These are phyloP conservation scores for Microplitis deprimator DNA, from an alignment of 2,888 invertebrate genomes.

Conservation along the genomic window DNA sequence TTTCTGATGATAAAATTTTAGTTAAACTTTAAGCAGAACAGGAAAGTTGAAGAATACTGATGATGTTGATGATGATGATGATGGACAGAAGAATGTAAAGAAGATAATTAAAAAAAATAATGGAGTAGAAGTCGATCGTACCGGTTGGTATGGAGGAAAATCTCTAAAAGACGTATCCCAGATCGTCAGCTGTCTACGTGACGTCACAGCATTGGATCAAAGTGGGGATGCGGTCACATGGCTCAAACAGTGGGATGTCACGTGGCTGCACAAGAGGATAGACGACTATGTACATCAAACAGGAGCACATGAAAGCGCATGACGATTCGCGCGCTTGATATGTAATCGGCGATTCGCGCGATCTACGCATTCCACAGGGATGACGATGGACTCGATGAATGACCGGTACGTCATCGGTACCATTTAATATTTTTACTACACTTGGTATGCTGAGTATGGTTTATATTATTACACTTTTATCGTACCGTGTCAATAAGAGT, in stretches of 20 bases:
- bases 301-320: conserved; percentile 19
- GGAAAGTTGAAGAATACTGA: no score
- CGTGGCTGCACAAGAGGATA: conserved; percentile 56
- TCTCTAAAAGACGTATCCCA: background rate
- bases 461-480: no score
- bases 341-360: background rate
- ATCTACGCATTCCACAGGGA: conserved; percentile 62
- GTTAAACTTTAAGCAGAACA: no score
- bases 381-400: conserved; percentile 68
- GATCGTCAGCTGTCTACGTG: conserved; percentile 66
- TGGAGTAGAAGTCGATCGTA: background rate
- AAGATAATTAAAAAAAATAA: background rate
- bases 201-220: conserved; percentile 59
- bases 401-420: conserved; percentile 65
- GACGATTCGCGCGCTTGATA: conserved; percentile 27
- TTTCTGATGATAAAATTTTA: no score
- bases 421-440: conserved; percentile 54
- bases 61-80: no score
- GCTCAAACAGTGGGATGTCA: conserved; percentile 58
- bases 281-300: background rate
- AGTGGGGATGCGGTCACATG: conserved; percentile 60
- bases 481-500: no score
- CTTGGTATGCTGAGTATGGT: no score
- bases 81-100: background rate
- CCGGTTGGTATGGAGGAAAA: background rate